Percentiles rank a stretch among this genome's conserved stretches.
Evolutionary conservation across 2,888 invertebrate genomes (phyloP).

Genomic region (Microctonus brassicae): DNA sequence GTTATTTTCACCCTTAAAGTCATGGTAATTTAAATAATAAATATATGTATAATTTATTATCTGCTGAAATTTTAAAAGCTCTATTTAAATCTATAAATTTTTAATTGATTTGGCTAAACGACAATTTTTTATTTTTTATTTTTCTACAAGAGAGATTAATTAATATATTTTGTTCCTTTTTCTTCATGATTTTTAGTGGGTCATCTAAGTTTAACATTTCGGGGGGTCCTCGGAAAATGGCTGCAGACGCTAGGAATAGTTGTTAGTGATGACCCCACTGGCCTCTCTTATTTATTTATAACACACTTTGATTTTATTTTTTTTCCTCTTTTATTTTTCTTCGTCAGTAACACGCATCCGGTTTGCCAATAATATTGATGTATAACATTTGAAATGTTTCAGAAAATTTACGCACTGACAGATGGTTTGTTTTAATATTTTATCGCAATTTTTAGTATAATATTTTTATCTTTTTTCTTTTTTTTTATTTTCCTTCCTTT

Average conservation of each 20-base stretch:
- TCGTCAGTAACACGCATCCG: background rate
- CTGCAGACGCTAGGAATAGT: conserved; percentile 63
- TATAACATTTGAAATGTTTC: background rate
- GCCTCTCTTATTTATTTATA: conserved; percentile 54
- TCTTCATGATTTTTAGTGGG: conserved; percentile 46
- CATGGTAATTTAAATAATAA: too few species aligned
- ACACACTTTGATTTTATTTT: conserved; percentile 35
- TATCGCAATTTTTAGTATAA: background rate
- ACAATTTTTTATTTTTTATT: conserved; percentile 20
- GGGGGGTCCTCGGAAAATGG: conserved; percentile 62
- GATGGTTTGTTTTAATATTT: background rate
- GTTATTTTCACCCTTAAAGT: too few species aligned
- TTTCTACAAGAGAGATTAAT: conserved; percentile 13
- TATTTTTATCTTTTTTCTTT: background rate
- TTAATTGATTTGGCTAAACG: background rate
- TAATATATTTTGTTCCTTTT: conserved; percentile 23
- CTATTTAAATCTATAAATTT: too few species aligned
- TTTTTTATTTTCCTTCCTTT: too few species aligned
- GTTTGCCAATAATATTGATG: background rate
- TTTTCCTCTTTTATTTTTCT: background rate
- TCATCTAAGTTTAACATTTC: conserved; percentile 61
- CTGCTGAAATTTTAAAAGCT: too few species aligned
- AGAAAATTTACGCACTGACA: background rate
- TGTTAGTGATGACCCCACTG: conserved; percentile 51
- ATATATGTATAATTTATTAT: too few species aligned